A percentile compares a stretch with the other conserved stretches of the same genome.
Evolutionary conservation across 2,888 invertebrate species (phyloP).

Genomic region (Formica aserva): DNA sequence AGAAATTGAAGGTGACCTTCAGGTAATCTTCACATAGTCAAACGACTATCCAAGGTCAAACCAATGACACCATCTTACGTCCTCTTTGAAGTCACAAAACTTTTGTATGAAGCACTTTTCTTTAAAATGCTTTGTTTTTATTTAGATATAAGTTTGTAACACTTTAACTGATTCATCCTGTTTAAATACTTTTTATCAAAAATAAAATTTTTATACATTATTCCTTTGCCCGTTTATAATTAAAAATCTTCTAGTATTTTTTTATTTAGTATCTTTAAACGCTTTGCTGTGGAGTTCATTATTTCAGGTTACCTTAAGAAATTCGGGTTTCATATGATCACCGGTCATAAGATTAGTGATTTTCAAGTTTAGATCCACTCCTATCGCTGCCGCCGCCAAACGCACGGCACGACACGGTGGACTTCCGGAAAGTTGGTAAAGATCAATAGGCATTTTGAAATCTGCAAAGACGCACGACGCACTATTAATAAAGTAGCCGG

Average conservation of each 20-base stretch:
- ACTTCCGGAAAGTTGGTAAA: constrained; percentile 89
- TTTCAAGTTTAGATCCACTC: constrained; percentile 89
- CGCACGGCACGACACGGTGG: constrained; percentile 90
- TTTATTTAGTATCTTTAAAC: background rate
- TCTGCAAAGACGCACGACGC: constrained; percentile 47
- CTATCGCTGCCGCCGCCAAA: constrained; percentile 89
- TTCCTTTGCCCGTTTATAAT: background rate
- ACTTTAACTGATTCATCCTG: no score
- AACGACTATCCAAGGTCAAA: no score
- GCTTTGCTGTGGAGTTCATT: background rate
- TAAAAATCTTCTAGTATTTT: background rate
- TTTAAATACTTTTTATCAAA: no score
- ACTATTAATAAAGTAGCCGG: constrained; percentile 24
- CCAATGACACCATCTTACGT: no score
- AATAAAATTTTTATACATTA: no score
- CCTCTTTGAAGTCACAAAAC: no score
- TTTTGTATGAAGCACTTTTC: no score
- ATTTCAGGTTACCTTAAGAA: constrained; percentile 87
- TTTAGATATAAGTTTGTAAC: no score
- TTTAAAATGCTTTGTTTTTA: no score
- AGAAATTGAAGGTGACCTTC: no score
- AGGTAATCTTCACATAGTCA: no score
- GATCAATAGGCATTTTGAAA: constrained; percentile 87
- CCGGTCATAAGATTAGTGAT: constrained; percentile 88
- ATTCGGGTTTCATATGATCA: constrained; percentile 91